phyloP scores from a whole-genome alignment of 2,797 vertebrate species.

The Melanotaenia nigrans region DNA sequence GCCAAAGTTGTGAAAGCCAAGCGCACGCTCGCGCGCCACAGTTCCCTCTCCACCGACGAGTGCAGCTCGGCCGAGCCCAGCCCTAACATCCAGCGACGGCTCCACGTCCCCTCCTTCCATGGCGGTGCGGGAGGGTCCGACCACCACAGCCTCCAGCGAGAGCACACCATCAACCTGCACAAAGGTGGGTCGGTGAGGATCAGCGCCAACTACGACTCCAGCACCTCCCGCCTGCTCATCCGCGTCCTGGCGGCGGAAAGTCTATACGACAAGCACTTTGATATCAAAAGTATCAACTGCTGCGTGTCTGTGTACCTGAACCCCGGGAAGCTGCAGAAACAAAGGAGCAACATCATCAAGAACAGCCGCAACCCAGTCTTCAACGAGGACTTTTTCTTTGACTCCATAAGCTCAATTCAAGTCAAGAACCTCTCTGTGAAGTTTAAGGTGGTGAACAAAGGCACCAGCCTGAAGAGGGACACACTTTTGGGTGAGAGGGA shows the following conservation, averaged over 20 bases:
- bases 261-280: slow-evolving; percentile 89
- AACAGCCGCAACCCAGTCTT: slow-evolving; percentile 95
- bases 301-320: slow-evolving; percentile 94
- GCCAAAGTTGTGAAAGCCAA: slow-evolving; percentile 94
- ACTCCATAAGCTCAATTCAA: slow-evolving; percentile 86
- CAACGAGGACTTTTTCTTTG: slow-evolving; percentile 99
- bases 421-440: slow-evolving; percentile 91
- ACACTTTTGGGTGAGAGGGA: slow-evolving; percentile 92
- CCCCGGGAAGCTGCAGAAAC: slow-evolving; percentile 96
- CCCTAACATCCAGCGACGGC: slow-evolving; percentile 87
- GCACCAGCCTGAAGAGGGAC: slow-evolving; percentile 95
- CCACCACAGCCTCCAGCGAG: slow-evolving; percentile 58
- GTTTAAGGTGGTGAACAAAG: slow-evolving; percentile 98
- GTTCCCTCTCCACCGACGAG: slow-evolving; percentile 94
- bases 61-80: slow-evolving; percentile 94
- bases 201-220: slow-evolving; percentile 88
- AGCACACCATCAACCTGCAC: slow-evolving; percentile 88
- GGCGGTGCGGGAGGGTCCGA: slow-evolving; percentile 57
- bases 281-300: slow-evolving; percentile 94
- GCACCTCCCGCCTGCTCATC: slow-evolving; percentile 89
- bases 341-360: slow-evolving; percentile 97
- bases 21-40: slow-evolving; percentile 90
- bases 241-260: slow-evolving; percentile 89
- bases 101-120: slow-evolving; percentile 86
- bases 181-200: slow-evolving; percentile 89